phyloP scores from a whole-genome alignment of 2,113 vertebrate genomes.

The Xyliphius kryptos region DNA sequence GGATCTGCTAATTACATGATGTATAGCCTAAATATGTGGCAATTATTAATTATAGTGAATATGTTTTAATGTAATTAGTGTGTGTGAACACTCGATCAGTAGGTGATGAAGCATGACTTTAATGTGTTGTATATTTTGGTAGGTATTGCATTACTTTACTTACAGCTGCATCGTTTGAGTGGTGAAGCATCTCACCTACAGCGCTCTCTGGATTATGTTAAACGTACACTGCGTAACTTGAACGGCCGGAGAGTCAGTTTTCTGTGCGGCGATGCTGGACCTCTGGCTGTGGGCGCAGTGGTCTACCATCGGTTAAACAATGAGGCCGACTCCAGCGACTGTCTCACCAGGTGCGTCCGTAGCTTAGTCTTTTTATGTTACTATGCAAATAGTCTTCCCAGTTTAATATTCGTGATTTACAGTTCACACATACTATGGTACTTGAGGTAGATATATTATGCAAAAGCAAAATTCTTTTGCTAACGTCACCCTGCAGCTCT shows the following conservation, averaged over 20 bases:
- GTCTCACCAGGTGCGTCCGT: conserved; percentile 72
- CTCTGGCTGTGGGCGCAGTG: conserved; percentile 85
- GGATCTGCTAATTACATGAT: background rate
- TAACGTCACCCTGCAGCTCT: no score
- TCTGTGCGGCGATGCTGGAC: conserved; percentile 91
- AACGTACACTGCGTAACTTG: conserved; percentile 83
- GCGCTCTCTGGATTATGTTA: conserved; percentile 85
- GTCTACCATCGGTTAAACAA: conserved; percentile 83
- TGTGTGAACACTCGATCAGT: no score
- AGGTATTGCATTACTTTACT: conserved; percentile 90
- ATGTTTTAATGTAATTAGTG: no score
- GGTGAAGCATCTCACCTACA: conserved; percentile 75
- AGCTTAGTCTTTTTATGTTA: background rate
- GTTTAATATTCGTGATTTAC: background rate
- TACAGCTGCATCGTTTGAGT: conserved; percentile 77
- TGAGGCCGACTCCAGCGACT: conserved; percentile 76
- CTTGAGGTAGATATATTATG: no score
- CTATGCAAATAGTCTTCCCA: background rate
- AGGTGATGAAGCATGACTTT: background rate
- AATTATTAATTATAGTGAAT: no score
- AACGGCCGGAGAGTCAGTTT: conserved; percentile 87
- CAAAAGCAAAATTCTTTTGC: no score
- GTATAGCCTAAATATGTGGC: no score
- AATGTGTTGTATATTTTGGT: background rate
- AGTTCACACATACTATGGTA: no score